Evolutionary conservation across 2,113 vertebrate genomes (phyloP), one percentile per base, ranked within the genome.

Genomic region (Pyxicephalus adspersus): DNA sequence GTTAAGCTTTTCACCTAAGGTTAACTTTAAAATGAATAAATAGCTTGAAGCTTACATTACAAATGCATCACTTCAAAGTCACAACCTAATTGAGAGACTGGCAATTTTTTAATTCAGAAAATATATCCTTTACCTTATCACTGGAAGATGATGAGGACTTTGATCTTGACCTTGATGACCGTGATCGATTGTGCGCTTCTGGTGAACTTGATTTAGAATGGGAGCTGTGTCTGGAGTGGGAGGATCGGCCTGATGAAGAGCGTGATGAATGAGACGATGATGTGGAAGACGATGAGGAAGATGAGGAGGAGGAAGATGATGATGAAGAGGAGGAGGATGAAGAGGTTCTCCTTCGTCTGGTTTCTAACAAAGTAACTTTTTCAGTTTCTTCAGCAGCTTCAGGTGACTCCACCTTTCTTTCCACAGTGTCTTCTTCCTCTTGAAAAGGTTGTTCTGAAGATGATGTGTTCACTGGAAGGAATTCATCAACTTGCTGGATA

Each of bases 231-330:
- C 84, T 85, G 57, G 85, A 84, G 68, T 80, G 85, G 38, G 88
- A 83, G 84, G 88, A 89, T 7, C 29, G 84, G 50, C 86, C 86
- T n/a, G 83, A 83, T 17, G 87, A 89, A 75, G 90, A 89, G 26
- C n/a, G 82, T 63, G 88, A 87, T 60, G 87, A 91, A 45, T 86
- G 86, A 52, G 89, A 90, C 16, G 85, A 83, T 51, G 91, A 89
- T 16, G 68, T 70, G 2, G 54, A 77, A 2, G 81, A 70, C 0
- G 74, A 77, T 1, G 66, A 64, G 0, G 82, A 71, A 26, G 89
- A 90, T 4, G 85, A 83, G 26, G 91, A 77, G 7, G 82, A 55
- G 0, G 75, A 77, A 0, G 66, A 54, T 5, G 81, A 77, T 3
- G 64, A 25, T 51, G 84, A 84, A 0, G 73, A 58, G 0, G 89